Conservation (phyloP, 1,140 invertebrate species). For the Leptinotarsa lineolata region DNA sequence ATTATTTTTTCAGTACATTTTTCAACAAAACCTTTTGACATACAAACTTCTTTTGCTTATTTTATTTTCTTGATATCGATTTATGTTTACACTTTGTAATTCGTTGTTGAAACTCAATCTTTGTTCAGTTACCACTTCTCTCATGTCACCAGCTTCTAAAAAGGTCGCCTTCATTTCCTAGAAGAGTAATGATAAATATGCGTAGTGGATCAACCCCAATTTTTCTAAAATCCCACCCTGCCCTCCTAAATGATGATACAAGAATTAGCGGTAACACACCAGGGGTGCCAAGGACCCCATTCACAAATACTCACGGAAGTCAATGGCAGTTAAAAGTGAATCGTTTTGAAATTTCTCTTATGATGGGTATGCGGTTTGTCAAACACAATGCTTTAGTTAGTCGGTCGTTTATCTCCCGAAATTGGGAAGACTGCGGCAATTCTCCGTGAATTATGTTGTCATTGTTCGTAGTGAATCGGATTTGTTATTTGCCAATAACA, state of each 20-base stretch:
- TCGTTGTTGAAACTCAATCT: too few relatives aligned
- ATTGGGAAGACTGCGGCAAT: conserved; percentile 27
- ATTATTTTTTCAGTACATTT: too few relatives aligned
- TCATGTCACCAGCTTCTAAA: too few relatives aligned
- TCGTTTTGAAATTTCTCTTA: conserved; percentile 10
- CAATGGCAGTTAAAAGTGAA: conserved; percentile 8
- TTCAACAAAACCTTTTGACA: too few relatives aligned
- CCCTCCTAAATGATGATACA: conserved; percentile 8
- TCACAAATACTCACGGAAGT: neutral
- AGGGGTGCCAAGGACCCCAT: neutral
- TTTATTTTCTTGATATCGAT: too few relatives aligned
- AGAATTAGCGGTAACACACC: neutral
- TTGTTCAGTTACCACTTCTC: too few relatives aligned
- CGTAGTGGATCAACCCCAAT: neutral
- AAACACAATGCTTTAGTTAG: conserved; percentile 44
- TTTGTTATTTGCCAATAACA: conserved; percentile 31
- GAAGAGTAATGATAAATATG: too few relatives aligned
- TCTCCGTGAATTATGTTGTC: conserved; percentile 32
- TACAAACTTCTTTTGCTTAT: too few relatives aligned
- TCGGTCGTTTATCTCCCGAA: conserved; percentile 39
- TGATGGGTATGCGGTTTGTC: conserved; percentile 5
- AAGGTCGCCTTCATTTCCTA: too few relatives aligned
- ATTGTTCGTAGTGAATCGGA: conserved; percentile 32
- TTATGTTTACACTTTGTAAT: too few relatives aligned
- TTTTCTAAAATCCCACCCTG: neutral